A percentile compares a stretch with the other conserved stretches of the same genome.
Conservation (phyloP, 2,113 vertebrate species). For the Hipposideros armiger region DNA sequence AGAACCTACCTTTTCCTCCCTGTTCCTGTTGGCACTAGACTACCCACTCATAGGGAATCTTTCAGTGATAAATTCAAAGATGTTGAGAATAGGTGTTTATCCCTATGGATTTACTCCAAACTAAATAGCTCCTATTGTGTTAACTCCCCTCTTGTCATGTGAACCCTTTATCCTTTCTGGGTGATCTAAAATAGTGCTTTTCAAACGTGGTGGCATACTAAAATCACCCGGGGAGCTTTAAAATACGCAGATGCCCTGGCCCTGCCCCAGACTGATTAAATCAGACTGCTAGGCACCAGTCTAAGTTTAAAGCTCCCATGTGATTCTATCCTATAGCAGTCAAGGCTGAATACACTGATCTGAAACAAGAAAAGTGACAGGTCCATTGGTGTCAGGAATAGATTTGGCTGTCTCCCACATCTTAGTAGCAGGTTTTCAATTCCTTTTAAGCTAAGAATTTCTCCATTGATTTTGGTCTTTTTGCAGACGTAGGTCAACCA, state of each 20-base stretch:
- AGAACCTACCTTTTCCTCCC: background rate
- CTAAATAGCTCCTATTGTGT: background rate
- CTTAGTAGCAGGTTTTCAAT: background rate
- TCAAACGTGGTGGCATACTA: background rate
- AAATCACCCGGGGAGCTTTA: background rate
- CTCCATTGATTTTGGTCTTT: background rate
- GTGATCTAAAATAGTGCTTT: background rate
- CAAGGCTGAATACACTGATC: background rate
- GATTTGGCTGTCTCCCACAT: background rate
- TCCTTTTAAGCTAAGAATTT: background rate
- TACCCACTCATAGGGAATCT: background rate
- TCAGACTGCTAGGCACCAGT: background rate
- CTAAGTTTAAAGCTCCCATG: background rate
- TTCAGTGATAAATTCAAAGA: background rate
- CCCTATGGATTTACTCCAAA: background rate
- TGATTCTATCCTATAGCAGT: background rate
- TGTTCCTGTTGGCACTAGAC: background rate
- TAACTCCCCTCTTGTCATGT: background rate
- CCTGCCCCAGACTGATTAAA: background rate
- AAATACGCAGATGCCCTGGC: background rate
- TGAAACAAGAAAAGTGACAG: background rate
- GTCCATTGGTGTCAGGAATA: background rate
- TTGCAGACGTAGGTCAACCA: background rate
- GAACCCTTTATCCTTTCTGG: background rate
- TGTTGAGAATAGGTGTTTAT: background rate